Percentiles rank a stretch among this genome's conserved stretches.
Evolutionary conservation across 2,113 vertebrate species (phyloP).

Genomic region (Myrmecophaga tridactyla): DNA sequence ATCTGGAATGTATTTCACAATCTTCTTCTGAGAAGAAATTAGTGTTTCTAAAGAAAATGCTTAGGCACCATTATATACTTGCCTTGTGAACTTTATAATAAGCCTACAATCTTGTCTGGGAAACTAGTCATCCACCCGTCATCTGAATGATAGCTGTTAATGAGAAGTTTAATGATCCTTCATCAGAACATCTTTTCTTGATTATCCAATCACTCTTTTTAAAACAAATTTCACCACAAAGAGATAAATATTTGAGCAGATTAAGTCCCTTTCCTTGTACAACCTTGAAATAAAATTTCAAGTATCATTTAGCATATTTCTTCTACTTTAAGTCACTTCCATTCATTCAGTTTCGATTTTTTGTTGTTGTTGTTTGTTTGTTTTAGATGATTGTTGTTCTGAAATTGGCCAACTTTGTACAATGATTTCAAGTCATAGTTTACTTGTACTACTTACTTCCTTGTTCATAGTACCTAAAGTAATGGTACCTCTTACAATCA

Average conservation of each 20-base stretch:
- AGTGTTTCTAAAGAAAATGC: background rate
- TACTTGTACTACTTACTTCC: background rate
- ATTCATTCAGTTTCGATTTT: too few relatives aligned
- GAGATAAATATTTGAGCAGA: background rate
- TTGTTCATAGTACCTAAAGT: background rate
- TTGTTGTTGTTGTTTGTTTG: too few relatives aligned
- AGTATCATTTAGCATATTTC: background rate
- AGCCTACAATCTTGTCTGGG: background rate
- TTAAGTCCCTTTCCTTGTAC: background rate
- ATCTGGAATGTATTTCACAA: background rate
- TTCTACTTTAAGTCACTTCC: background rate
- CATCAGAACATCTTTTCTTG: background rate
- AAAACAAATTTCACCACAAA: background rate
- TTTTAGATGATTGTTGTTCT: background rate
- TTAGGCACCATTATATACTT: background rate
- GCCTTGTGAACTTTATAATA: background rate
- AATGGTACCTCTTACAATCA: background rate
- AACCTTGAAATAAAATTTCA: conserved; percentile 32
- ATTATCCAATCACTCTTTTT: conserved; percentile 3
- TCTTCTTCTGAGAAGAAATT: background rate
- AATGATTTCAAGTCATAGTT: background rate
- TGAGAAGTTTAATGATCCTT: background rate
- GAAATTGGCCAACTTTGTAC: background rate
- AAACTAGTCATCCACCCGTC: background rate
- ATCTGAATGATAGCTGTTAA: background rate